Base-by-base conservation (phyloP, 2,113 vertebrate genomes). In the Saccopteryx leptura region DNA sequence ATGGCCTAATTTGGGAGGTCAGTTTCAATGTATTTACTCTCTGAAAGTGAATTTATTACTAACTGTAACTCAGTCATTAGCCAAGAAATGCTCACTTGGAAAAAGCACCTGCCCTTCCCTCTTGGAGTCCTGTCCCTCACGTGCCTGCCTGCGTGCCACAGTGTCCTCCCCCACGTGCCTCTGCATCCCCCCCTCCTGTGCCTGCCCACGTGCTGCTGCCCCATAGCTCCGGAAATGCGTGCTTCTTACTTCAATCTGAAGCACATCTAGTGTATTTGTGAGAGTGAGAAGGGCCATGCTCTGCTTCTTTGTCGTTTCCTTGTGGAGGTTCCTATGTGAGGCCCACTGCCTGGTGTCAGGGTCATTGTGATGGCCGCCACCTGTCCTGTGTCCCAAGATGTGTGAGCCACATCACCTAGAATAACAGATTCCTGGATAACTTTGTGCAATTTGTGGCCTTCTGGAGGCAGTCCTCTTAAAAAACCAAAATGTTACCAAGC, bases 261-360 rank as follows among this genome's bases (percentile, higher is more conserved):
- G 15, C 11, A 1, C 5, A 1, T 26, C 21, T 15, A 1, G 2
- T n/a, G 0, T 68, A 18, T 52, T 12, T 18, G 4, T 39, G 28
- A 48, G n/a, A 48, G 12, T 72, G 39, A 21, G 24, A 9, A 28
- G 4, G n/a, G n/a, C 17, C 18, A 7, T 18, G 23, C 61, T 23
- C 46, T 60, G 17, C 63, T 58, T 78, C 60, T n/a, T 50, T 23
- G 18, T 12, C 0, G 0, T 14, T 50, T 58, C 61, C 23, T 39
- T 54, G 23, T 26, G 14, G 18, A 33, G 60, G 18, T 69, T 76
- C 33, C 26, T 79, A 39, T 48, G 24, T 2, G 24, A 31, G 12
- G 14, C 7, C 1, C 0, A 46, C 65, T 13, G 2, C 31, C 0
- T 9, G 28, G 11, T 0, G 0, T 56, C 46, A 33, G 33, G n/a